These are phyloP conservation scores for Papilio machaon DNA, from an alignment of 1,140 invertebrate genomes.

Conservation along the genomic window DNA sequence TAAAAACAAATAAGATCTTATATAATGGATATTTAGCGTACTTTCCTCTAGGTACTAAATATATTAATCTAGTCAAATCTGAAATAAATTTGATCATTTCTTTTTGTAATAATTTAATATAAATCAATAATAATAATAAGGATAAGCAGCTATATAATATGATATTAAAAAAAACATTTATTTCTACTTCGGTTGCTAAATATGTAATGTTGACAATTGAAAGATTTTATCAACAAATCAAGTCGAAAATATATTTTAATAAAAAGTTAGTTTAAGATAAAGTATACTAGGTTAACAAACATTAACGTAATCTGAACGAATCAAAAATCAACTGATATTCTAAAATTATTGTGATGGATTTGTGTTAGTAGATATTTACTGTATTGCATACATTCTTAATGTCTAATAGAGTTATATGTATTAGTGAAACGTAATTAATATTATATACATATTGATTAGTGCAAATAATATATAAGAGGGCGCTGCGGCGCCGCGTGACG, in stretches of 20 bases:
- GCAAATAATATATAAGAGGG: constrained; percentile 35
- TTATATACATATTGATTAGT: constrained; percentile 36
- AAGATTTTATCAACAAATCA: constrained; percentile 81
- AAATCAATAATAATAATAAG: background rate
- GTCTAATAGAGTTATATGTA: constrained; percentile 42
- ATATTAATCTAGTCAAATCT: constrained; percentile 76
- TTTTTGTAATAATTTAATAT: constrained; percentile 30
- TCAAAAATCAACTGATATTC: constrained; percentile 78
- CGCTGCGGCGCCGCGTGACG: constrained; percentile 18
- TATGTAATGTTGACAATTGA: constrained; percentile 69
- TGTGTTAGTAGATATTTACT: constrained; percentile 74
- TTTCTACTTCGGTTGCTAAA: constrained; percentile 51
- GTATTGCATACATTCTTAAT: constrained; percentile 60
- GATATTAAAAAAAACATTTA: constrained; percentile 38
- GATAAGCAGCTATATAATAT: background rate
- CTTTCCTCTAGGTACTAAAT: constrained; percentile 66
- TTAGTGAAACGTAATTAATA: constrained; percentile 39
- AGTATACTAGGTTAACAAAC: constrained; percentile 49
- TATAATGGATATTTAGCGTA: constrained; percentile 39
- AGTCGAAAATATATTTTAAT: constrained; percentile 72
- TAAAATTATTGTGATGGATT: constrained; percentile 81
- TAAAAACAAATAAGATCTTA: background rate
- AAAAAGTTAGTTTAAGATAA: constrained; percentile 55
- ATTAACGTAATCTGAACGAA: constrained; percentile 62
- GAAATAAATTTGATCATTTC: constrained; percentile 61